A percentile compares a stretch with the other conserved stretches of the same genome.
These are phyloP conservation scores for Smutsia temminckii DNA, from an alignment of 2,797 vertebrate species.

Conservation along the genomic window DNA sequence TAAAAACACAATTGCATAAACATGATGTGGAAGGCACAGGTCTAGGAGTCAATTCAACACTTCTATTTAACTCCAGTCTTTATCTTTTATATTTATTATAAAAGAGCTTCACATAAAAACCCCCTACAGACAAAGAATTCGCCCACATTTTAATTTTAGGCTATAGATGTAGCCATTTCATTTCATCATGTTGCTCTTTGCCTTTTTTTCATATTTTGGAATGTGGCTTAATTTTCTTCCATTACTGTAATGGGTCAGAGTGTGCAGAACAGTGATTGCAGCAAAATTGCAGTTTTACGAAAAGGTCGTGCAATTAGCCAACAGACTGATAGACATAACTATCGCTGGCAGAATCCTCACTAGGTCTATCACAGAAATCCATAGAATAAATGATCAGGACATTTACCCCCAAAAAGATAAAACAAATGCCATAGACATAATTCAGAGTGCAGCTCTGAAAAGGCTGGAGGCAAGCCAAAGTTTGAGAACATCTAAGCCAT, in stretches of 20 bases:
- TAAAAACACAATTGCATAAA: slow-evolving; percentile 74
- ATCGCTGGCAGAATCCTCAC: slow-evolving; percentile 15
- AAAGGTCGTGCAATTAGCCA: slow-evolving; percentile 43
- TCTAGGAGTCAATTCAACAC: slow-evolving; percentile 58
- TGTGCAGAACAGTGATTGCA: slow-evolving; percentile 39
- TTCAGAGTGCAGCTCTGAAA: background rate
- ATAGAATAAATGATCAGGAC: slow-evolving; percentile 26
- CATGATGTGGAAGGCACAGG: slow-evolving; percentile 61
- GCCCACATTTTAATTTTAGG: slow-evolving; percentile 57
- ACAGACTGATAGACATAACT: slow-evolving; percentile 44
- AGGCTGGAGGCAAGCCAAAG: slow-evolving; percentile 1
- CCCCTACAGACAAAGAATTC: slow-evolving; percentile 55
- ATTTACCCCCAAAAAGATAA: slow-evolving; percentile 2
- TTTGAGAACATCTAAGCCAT: background rate
- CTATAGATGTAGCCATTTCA: slow-evolving; percentile 54
- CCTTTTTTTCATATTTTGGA: slow-evolving; percentile 40
- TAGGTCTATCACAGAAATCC: slow-evolving; percentile 22
- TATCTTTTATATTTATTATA: slow-evolving; percentile 61
- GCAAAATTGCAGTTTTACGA: slow-evolving; percentile 48
- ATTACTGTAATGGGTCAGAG: slow-evolving; percentile 61
- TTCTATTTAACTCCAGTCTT: slow-evolving; percentile 62
- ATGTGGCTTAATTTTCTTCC: slow-evolving; percentile 66
- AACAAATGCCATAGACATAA: slow-evolving; percentile 13
- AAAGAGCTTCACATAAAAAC: slow-evolving; percentile 59
- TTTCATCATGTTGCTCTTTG: slow-evolving; percentile 46